Evolutionary conservation across 2,888 invertebrate genomes (phyloP), one percentile per base, ranked within the genome.

Genomic region (Graphium colonna): DNA sequence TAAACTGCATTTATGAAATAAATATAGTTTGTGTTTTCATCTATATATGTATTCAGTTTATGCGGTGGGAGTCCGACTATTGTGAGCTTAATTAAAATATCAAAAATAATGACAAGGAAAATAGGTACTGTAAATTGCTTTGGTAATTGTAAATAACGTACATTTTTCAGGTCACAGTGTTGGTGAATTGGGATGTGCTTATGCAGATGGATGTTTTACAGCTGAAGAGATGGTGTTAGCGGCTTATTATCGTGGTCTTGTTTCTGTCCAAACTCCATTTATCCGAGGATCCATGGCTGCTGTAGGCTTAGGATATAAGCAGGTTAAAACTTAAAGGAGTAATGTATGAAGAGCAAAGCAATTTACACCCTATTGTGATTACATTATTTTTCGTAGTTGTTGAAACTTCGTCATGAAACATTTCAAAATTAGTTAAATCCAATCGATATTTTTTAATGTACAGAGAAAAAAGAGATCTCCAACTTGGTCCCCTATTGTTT

Each of bases 341-440:
- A n/a, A 97, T 96, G 0, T 98, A 98, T 77, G 97, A 96, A 1
- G 98, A 98, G n/a, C n/a, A n/a, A n/a, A n/a, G n/a, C n/a, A n/a
- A n/a, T n/a, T n/a, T n/a, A n/a, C n/a, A n/a, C n/a, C n/a, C n/a
- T n/a, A n/a, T n/a, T n/a, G n/a, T n/a, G n/a, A n/a, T n/a, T n/a
- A n/a, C n/a, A n/a, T n/a, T n/a, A n/a, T n/a, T n/a, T n/a, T n/a
- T n/a, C n/a, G n/a, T n/a, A n/a, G n/a, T n/a, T n/a, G n/a, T n/a
- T n/a, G n/a, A n/a, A n/a, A n/a, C n/a, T n/a, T n/a, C n/a, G n/a
- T n/a, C n/a, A n/a, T n/a, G n/a, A n/a, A n/a, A n/a, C n/a, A n/a
- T n/a, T n/a, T n/a, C n/a, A n/a, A n/a, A n/a, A n/a, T n/a, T n/a
- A n/a, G n/a, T n/a, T n/a, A n/a, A n/a, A n/a, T n/a, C n/a, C n/a